A percentile compares a stretch with the other conserved stretches of the same genome.
These are phyloP conservation scores for Apodemia duryi DNA, from an alignment of 2,888 invertebrate genomes.

Conservation along the genomic window DNA sequence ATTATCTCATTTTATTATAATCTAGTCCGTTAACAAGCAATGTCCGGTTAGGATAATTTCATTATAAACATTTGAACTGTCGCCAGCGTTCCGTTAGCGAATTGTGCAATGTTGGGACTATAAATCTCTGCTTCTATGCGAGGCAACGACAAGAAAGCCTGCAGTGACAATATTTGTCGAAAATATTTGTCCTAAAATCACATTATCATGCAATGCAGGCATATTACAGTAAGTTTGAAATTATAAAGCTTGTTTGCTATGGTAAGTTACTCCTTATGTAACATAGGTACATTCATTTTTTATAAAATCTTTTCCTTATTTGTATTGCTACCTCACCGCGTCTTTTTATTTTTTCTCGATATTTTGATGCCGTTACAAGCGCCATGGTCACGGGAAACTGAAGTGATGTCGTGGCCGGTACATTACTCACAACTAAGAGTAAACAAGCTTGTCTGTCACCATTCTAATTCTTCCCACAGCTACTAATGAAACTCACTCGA, in stretches of 20 bases:
- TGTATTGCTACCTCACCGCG: too few species aligned
- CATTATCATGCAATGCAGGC: not conserved
- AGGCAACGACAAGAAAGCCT: not conserved
- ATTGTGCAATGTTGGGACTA: conserved; percentile 51
- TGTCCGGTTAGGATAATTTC: conserved; percentile 30
- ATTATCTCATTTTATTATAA: conserved; percentile 5
- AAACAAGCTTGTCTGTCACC: too few species aligned
- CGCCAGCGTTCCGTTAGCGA: conserved; percentile 39
- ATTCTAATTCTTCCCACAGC: too few species aligned
- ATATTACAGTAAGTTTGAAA: not conserved
- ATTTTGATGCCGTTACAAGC: too few species aligned
- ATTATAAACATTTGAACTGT: conserved; percentile 46
- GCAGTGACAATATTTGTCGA: conserved; percentile 36
- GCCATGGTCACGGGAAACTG: too few species aligned
- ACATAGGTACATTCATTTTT: too few species aligned
- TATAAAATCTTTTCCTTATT: too few species aligned
- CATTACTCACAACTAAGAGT: too few species aligned
- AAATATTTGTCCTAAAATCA: conserved; percentile 5
- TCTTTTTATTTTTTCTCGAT: too few species aligned
- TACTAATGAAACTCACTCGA: too few species aligned
- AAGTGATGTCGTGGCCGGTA: too few species aligned
- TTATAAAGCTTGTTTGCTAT: not conserved
- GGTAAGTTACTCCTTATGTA: not conserved
- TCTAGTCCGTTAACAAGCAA: conserved; percentile 5
- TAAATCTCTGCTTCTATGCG: conserved; percentile 36